Evolutionary conservation across 1,140 invertebrate species (phyloP).

Genomic region (Tenebrio molitor): DNA sequence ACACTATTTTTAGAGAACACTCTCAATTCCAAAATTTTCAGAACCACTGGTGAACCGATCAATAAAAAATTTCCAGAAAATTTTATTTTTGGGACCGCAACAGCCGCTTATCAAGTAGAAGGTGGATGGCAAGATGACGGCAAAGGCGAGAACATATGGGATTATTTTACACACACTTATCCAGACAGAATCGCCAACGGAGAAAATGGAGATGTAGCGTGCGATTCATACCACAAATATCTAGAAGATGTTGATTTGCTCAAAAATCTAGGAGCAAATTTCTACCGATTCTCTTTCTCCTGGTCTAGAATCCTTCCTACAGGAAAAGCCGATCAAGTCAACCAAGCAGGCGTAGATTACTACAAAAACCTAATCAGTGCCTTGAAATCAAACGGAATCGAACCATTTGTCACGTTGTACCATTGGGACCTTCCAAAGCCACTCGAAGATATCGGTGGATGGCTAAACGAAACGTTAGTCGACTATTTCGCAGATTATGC

Average conservation of each 20-base stretch:
- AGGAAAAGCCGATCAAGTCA: no score
- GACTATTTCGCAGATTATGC: constrained; percentile 64
- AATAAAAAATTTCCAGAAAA: constrained; percentile 68
- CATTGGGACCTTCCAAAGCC: no score
- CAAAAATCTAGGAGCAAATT: constrained; percentile 67
- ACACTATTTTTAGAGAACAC: no score
- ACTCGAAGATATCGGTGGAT: constrained; percentile 62
- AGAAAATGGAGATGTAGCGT: constrained; percentile 70
- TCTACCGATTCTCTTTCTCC: constrained; percentile 74
- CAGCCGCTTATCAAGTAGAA: constrained; percentile 65
- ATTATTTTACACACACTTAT: constrained; percentile 70
- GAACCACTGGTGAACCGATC: background rate
- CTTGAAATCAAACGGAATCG: constrained; percentile 73
- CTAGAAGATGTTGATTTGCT: constrained; percentile 69
- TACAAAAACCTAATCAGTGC: no score
- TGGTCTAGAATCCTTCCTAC: constrained; percentile 67
- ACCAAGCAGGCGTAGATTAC: constrained; percentile 71
- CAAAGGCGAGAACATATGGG: constrained; percentile 70
- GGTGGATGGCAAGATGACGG: constrained; percentile 65
- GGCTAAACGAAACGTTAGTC: constrained; percentile 59
- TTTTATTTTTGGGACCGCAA: constrained; percentile 64
- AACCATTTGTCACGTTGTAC: constrained; percentile 75
- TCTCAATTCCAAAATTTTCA: background rate
- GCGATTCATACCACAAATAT: constrained; percentile 72
- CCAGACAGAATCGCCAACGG: constrained; percentile 69